A percentile compares a stretch with the other conserved stretches of the same genome.
These are phyloP conservation scores for Apostichopus leukothele DNA, from an alignment of 53 echinoderm and acorn worm species.

Conservation along the genomic window DNA sequence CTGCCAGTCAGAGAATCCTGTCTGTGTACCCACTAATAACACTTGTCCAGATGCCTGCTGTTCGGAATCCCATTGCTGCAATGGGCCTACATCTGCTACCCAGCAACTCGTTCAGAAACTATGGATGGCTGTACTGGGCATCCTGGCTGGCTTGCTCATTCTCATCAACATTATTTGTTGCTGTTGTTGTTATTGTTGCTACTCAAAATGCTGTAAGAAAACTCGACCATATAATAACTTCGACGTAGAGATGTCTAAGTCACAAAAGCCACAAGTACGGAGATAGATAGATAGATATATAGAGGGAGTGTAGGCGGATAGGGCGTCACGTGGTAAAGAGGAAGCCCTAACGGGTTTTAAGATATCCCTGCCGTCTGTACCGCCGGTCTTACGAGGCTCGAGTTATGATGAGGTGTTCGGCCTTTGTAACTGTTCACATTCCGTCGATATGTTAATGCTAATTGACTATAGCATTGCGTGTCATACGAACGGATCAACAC, in stretches of 20 bases:
- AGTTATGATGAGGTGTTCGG: too few relatives aligned
- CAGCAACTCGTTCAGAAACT: slow-evolving; percentile 31
- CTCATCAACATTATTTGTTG: slow-evolving; percentile 71
- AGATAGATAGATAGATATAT: not conserved
- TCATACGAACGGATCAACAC: too few relatives aligned
- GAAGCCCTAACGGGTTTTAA: too few relatives aligned
- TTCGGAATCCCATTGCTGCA: slow-evolving; percentile 63
- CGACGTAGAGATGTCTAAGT: slow-evolving; percentile 2
- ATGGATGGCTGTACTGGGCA: slow-evolving; percentile 66
- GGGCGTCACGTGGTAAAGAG: not conserved
- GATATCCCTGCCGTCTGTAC: too few relatives aligned
- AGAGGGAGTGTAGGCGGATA: not conserved
- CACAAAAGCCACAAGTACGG: not conserved
- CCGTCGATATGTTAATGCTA: too few relatives aligned
- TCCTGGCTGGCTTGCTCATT: slow-evolving; percentile 55
- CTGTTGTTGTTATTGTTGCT: slow-evolving; percentile 79
- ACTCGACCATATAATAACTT: slow-evolving; percentile 17
- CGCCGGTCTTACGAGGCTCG: too few relatives aligned
- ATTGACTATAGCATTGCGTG: too few relatives aligned
- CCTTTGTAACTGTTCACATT: too few relatives aligned
- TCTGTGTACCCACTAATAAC: slow-evolving; percentile 61
- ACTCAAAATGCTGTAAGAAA: slow-evolving; percentile 57
- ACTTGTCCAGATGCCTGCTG: slow-evolving; percentile 86
- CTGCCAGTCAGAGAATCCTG: slow-evolving; percentile 62
- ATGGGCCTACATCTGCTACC: slow-evolving; percentile 15